phyloP scores from a whole-genome alignment of 2,888 invertebrate genomes.

The Endomychus coccineus region DNA sequence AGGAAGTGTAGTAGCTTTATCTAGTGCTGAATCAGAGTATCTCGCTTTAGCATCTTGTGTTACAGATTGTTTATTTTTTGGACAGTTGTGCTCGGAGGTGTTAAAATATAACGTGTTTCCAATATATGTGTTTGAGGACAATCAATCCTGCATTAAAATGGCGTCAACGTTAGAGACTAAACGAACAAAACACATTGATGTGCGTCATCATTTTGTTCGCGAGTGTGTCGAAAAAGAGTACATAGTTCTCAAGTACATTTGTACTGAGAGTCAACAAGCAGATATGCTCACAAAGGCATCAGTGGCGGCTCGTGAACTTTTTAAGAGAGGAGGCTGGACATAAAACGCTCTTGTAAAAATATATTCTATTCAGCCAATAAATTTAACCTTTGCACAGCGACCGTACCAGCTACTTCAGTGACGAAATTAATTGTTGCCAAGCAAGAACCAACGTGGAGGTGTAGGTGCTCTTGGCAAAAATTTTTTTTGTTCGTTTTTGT shows the following conservation, averaged over 20 bases:
- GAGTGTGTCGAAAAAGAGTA: conserved; percentile 8
- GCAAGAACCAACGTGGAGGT: too few relatives aligned
- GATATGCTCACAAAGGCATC: too few relatives aligned
- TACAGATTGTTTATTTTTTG: conserved; percentile 15
- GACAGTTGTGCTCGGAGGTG: conserved; percentile 12
- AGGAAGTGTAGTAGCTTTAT: conserved; percentile 16
- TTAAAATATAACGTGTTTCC: conserved; percentile 7
- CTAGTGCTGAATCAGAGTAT: conserved; percentile 17
- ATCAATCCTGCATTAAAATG: conserved; percentile 33
- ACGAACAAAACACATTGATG: conserved; percentile 15
- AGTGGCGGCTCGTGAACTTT: too few relatives aligned
- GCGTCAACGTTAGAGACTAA: conserved; percentile 11
- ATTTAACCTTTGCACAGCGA: too few relatives aligned
- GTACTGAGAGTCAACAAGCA: conserved; percentile 6
- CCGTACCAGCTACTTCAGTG: too few relatives aligned
- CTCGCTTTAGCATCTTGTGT: conserved; percentile 13
- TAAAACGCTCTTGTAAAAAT: too few relatives aligned
- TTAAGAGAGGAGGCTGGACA: too few relatives aligned
- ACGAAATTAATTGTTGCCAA: too few relatives aligned
- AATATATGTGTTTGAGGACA: conserved; percentile 5
- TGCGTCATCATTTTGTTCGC: conserved; percentile 11
- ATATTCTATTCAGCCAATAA: too few relatives aligned
- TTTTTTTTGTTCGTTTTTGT: too few relatives aligned
- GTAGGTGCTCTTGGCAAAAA: too few relatives aligned
- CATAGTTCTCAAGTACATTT: conserved; percentile 8